A percentile compares a stretch with the other conserved stretches of the same genome.
Conservation (phyloP, 2,888 invertebrate species). For the Troides aeacus region DNA sequence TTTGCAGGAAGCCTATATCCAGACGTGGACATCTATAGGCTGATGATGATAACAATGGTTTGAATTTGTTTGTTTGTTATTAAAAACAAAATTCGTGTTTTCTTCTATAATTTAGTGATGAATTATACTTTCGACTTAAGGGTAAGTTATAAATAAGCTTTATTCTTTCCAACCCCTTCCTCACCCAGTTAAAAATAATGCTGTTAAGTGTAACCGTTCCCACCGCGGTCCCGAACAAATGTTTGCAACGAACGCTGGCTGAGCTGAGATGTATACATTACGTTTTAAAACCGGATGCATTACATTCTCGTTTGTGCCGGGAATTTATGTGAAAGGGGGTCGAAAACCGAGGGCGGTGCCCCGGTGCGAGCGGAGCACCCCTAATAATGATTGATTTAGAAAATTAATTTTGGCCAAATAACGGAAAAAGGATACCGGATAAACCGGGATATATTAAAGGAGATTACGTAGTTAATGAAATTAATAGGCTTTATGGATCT, state of each 20-base stretch:
- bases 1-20: too few relatives aligned
- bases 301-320: neutral
- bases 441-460: slow-evolving; percentile 24
- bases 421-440: slow-evolving; percentile 25
- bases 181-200: neutral
- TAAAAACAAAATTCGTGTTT: too few relatives aligned
- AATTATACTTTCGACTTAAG: too few relatives aligned
- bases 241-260: neutral
- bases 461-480: slow-evolving; percentile 18
- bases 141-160: neutral
- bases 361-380: slow-evolving; percentile 23
- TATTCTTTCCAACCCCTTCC: neutral
- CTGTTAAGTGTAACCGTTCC: neutral
- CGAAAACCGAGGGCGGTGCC: slow-evolving; percentile 8
- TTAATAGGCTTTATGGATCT: slow-evolving; percentile 16
- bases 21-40: too few relatives aligned
- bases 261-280: neutral
- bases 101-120: too few relatives aligned
- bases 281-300: neutral
- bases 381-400: slow-evolving; percentile 31
- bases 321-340: slow-evolving; percentile 13
- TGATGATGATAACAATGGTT: too few relatives aligned
- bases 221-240: neutral
- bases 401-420: slow-evolving; percentile 27
- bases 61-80: too few relatives aligned